phyloP scores from a whole-genome alignment of 2,113 vertebrate genomes.

The Daboia siamensis region DNA sequence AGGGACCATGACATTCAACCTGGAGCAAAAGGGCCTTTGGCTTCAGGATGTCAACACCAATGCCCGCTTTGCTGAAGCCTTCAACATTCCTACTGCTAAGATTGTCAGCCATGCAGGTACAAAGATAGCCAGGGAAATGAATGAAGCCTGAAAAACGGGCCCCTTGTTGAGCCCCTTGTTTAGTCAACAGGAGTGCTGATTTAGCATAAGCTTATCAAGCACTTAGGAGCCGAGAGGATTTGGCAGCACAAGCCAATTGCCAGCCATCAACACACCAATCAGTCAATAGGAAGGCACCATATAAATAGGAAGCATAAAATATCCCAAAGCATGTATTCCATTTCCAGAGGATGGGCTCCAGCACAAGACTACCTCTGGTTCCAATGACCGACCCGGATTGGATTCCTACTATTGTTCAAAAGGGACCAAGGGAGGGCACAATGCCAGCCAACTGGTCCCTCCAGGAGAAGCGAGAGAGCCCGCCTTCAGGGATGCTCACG shows the following conservation, averaged over 20 bases:
- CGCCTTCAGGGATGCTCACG: conserved; percentile 57
- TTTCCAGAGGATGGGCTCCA: not conserved
- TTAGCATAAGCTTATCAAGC: not conserved
- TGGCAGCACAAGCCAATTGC: not conserved
- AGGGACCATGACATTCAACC: not conserved
- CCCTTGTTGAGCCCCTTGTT: not conserved
- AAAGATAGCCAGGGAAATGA: not conserved
- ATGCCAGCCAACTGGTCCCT: not conserved
- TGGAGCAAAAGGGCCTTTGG: not conserved
- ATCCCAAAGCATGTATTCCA: too few species aligned
- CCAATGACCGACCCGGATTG: not conserved
- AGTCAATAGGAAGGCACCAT: too few species aligned
- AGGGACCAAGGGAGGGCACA: not conserved
- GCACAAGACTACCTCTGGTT: not conserved
- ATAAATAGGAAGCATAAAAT: too few species aligned
- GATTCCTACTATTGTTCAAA: not conserved
- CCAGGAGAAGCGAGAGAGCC: too few species aligned
- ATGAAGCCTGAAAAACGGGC: not conserved
- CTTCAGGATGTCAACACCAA: not conserved
- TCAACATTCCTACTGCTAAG: not conserved
- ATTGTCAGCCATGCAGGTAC: not conserved
- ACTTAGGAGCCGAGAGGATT: not conserved
- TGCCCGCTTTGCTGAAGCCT: not conserved
- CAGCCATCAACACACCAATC: too few species aligned
- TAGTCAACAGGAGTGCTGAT: not conserved